Percentiles rank a stretch among this genome's conserved stretches.
Conservation (phyloP, 2,113 vertebrate genomes). For the Cygnus buccinator region DNA sequence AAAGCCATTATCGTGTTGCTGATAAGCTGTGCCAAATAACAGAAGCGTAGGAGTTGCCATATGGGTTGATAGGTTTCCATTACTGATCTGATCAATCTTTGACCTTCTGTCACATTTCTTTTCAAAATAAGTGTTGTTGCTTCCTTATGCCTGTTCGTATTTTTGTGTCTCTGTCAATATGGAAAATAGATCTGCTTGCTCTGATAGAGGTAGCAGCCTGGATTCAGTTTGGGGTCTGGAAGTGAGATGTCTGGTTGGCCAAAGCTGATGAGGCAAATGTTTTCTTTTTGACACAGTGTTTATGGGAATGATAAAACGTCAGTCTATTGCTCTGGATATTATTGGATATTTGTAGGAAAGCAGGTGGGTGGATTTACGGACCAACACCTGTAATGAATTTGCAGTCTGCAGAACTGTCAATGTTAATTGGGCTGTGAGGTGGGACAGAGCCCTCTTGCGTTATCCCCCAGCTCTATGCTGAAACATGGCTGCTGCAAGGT, state of each 20-base stretch:
- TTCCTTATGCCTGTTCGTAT: not conserved
- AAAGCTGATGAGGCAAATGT: not conserved
- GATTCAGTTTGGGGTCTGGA: not conserved
- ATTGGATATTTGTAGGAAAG: not conserved
- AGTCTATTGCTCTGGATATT: not conserved
- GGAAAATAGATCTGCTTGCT: not conserved
- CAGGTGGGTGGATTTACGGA: not conserved
- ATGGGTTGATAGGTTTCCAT: not conserved
- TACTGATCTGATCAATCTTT: not conserved
- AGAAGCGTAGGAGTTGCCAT: not conserved
- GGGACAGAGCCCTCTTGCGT: not conserved
- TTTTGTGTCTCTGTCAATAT: not conserved
- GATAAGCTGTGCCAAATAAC: not conserved
- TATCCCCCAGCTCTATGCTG: not conserved
- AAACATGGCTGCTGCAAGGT: not conserved
- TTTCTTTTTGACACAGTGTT: not conserved
- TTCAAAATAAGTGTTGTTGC: not conserved
- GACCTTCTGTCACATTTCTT: not conserved
- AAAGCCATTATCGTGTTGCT: not conserved
- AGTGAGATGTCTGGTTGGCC: not conserved
- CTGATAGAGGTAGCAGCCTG: not conserved
- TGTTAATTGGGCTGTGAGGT: not conserved
- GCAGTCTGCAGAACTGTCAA: not conserved
- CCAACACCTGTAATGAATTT: conserved; percentile 3
- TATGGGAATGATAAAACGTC: not conserved